Percentiles rank a stretch among this genome's conserved stretches.
Evolutionary conservation across 2,888 invertebrate genomes (phyloP).

Genomic region (Diabrotica balteata): DNA sequence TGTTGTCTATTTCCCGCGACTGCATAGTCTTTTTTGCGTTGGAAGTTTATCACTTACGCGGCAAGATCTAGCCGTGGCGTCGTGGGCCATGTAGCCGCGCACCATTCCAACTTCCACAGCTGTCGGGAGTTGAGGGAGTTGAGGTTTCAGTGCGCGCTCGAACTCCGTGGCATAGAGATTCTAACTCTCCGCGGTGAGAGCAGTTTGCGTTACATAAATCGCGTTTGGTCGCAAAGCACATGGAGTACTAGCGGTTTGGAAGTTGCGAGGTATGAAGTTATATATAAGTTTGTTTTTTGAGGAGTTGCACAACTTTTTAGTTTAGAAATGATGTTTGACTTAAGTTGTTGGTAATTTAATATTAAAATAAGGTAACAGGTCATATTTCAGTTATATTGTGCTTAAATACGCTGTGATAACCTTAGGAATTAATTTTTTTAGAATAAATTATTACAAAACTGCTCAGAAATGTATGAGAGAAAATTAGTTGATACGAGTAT

Average conservation of each 20-base stretch:
- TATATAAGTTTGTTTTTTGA: neutral
- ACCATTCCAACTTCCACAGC: conserved; percentile 23
- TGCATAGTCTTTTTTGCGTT: conserved; percentile 33
- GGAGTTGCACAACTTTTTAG: no score
- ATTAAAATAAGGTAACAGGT: no score
- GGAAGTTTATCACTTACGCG: conserved; percentile 39
- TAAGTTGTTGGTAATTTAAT: no score
- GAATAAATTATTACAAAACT: no score
- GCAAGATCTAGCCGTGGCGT: conserved; percentile 28
- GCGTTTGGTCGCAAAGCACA: neutral
- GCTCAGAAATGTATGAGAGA: no score
- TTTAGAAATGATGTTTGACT: no score
- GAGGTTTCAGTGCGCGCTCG: conserved; percentile 41
- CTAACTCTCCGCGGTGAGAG: conserved; percentile 5
- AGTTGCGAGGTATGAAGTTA: conserved; percentile 1
- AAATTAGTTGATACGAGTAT: no score
- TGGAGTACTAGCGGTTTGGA: neutral
- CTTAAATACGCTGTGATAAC: no score
- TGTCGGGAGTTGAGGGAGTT: conserved; percentile 36
- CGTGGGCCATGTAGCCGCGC: conserved; percentile 12
- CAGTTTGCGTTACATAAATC: conserved; percentile 19
- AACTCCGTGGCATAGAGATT: conserved; percentile 33
- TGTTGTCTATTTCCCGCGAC: conserved; percentile 27
- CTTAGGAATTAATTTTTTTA: no score
- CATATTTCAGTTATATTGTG: no score